Evolutionary conservation across 2,888 invertebrate species (phyloP).

Genomic region (Synanthedon tipuliformis): DNA sequence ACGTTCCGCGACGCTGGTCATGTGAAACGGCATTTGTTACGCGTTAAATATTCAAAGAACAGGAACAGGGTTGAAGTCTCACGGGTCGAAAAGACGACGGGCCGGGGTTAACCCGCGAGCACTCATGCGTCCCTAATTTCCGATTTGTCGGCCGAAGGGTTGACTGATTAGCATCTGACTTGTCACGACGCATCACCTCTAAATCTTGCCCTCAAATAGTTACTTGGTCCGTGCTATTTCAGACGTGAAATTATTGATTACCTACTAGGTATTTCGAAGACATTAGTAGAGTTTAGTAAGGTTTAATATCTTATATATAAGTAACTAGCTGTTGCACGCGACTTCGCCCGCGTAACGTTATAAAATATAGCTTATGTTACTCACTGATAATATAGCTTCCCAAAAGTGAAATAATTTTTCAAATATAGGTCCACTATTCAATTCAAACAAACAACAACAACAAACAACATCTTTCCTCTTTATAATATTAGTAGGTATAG

Average conservation of each 20-base stretch:
- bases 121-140: constrained; percentile 67
- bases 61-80: constrained; percentile 44
- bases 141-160: constrained; percentile 68
- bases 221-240: constrained; percentile 30
- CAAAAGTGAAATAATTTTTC: too few species aligned
- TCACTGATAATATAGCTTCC: too few species aligned
- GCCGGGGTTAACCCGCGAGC: constrained; percentile 56
- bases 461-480: too few species aligned
- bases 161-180: constrained; percentile 67
- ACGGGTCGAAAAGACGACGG: constrained; percentile 37
- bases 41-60: constrained; percentile 67
- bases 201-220: constrained; percentile 27
- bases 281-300: neutral
- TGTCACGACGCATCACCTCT: constrained; percentile 49
- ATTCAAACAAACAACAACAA: too few species aligned
- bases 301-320: neutral
- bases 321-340: too few species aligned
- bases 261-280: neutral
- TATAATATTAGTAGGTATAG: too few species aligned
- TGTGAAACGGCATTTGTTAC: constrained; percentile 41
- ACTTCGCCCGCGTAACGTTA: too few species aligned
- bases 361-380: too few species aligned
- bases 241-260: constrained; percentile 23
- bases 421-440: too few species aligned
- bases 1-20: constrained; percentile 15